Evolutionary conservation across 2,797 vertebrate species (phyloP).

Genomic region (Sebastes oblongus): DNA sequence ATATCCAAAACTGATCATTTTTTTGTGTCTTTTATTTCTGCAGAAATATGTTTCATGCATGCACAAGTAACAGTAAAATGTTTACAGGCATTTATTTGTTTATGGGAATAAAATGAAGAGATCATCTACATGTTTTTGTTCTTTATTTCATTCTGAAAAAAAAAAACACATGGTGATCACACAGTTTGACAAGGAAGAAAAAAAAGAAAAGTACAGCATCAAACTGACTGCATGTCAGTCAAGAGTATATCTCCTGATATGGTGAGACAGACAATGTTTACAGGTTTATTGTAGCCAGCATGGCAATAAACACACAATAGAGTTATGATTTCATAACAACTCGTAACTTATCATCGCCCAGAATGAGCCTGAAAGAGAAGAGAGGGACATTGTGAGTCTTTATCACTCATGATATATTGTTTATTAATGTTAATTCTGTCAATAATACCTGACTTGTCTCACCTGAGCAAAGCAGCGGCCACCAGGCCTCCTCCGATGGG

Average conservation of each 20-base stretch:
- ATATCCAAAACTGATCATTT: background rate
- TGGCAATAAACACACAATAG: background rate
- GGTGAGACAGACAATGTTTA: background rate
- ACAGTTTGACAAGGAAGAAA: background rate
- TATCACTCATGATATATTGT: background rate
- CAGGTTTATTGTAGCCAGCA: background rate
- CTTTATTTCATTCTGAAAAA: slow-evolving; percentile 27
- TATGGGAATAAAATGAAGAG: background rate
- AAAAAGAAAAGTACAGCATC: background rate
- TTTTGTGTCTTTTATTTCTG: slow-evolving; percentile 1
- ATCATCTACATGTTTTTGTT: background rate
- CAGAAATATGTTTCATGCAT: background rate
- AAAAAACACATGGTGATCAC: background rate
- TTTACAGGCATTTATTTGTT: background rate
- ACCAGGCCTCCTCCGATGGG: slow-evolving; percentile 82
- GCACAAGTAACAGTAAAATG: background rate
- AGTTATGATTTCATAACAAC: slow-evolving; percentile 70
- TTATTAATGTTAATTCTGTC: slow-evolving; percentile 23
- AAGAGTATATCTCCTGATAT: background rate
- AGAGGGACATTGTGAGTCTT: background rate
- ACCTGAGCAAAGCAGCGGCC: slow-evolving; percentile 72
- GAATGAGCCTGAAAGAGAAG: slow-evolving; percentile 69
- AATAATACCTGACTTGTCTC: background rate
- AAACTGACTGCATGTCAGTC: background rate
- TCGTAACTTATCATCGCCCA: slow-evolving; percentile 76